A percentile compares a stretch with the other conserved stretches of the same genome.
These are phyloP conservation scores for Rattus norvegicus DNA, from an alignment of 2,113 vertebrate genomes.

Conservation along the genomic window GRCr8 NC_086027.1:117349501-117350000, in stretches of 20 bases:
- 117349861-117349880: neutral
- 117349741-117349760: neutral
- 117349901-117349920: neutral
- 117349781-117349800: neutral
- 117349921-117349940: neutral
- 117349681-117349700: neutral
- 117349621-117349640: neutral
- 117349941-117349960: neutral
- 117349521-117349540: constrained; percentile 55
- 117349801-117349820: neutral
- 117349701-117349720: neutral
- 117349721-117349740: neutral
- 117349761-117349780: neutral
- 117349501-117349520: constrained; percentile 2
- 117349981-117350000: neutral
- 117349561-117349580: neutral
- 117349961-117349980: neutral
- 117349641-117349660: neutral
- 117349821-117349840: neutral
- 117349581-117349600: neutral
- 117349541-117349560: neutral
- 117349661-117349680: neutral
- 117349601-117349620: constrained; percentile 26
- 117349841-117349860: neutral
- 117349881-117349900: neutral